These are phyloP conservation scores for Corticium candelabrum DNA, from an alignment of 37 sponge, comb jelly and placozoan species.

Conservation along the genomic window DNA sequence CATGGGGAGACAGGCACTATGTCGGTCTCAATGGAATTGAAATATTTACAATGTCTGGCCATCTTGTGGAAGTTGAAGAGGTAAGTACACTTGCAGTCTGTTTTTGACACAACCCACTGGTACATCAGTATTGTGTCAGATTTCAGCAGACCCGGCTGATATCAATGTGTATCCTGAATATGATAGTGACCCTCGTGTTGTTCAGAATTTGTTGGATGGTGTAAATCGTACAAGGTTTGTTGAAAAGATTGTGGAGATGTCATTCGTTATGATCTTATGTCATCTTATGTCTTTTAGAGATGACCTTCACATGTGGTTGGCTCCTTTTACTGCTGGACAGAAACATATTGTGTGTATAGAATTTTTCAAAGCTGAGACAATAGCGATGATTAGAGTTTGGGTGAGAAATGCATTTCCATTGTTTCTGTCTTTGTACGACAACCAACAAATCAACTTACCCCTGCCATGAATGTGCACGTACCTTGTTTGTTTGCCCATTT, in stretches of 20 bases:
- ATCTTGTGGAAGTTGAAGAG: conserved; percentile 31
- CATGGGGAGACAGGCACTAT: conserved; percentile 96
- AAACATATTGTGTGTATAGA: conserved; percentile 56
- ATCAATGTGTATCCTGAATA: conserved; percentile 88
- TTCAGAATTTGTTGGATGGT: conserved; percentile 78
- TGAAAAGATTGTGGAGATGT: not conserved
- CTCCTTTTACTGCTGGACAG: conserved; percentile 76
- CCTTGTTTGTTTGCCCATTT: no score
- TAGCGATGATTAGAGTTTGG: conserved; percentile 93
- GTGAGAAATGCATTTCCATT: conserved; percentile 44
- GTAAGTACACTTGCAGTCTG: conserved; percentile 35
- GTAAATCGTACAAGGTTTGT: conserved; percentile 65
- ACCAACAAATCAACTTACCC: no score
- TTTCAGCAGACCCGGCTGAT: conserved; percentile 84
- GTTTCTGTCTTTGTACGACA: no score
- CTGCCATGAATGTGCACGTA: no score
- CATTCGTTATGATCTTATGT: conserved; percentile 2
- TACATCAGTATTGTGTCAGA: conserved; percentile 24
- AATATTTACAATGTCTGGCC: conserved; percentile 65
- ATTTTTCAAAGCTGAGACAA: conserved; percentile 24
- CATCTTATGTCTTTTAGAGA: conserved; percentile 37
- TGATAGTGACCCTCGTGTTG: conserved; percentile 76
- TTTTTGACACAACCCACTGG: not conserved
- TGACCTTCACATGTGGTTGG: conserved; percentile 98
- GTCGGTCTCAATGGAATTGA: conserved; percentile 92